Conservation (phyloP, 2,113 vertebrate genomes). For the Daubentonia madagascariensis region DNA sequence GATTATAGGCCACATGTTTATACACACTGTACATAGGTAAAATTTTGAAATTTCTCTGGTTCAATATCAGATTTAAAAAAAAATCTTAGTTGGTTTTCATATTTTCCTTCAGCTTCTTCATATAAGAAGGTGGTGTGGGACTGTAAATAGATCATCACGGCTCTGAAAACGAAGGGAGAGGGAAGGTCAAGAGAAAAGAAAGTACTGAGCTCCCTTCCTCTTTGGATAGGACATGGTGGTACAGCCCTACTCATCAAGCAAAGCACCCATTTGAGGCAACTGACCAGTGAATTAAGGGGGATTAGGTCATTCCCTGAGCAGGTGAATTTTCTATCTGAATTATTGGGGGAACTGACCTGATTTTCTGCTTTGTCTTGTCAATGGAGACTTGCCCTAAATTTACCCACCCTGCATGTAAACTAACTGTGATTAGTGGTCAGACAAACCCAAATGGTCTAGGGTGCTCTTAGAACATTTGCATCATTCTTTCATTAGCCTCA, state of each 20-base stretch:
- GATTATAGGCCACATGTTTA: background rate
- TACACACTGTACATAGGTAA: background rate
- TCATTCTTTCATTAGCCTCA: background rate
- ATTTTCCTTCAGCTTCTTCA: conserved; percentile 4
- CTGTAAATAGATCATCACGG: background rate
- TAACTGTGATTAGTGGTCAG: background rate
- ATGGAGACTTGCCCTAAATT: conserved; percentile 48
- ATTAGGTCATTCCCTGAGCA: conserved; percentile 22
- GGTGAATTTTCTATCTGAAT: conserved; percentile 25
- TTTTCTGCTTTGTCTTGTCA: conserved; percentile 41
- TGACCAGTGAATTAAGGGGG: background rate
- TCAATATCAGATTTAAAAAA: background rate
- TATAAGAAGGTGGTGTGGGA: background rate
- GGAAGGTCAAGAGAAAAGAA: background rate
- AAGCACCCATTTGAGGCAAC: background rate
- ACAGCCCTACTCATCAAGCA: background rate
- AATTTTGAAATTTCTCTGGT: background rate
- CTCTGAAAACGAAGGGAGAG: background rate
- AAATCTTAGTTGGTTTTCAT: background rate
- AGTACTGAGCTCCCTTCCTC: background rate
- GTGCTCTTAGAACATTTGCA: background rate
- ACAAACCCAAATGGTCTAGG: background rate
- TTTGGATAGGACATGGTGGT: background rate
- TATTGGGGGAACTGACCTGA: conserved; percentile 43
- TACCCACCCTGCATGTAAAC: background rate